Percentiles rank a stretch among this genome's conserved stretches.
Conservation (phyloP, 2,797 vertebrate genomes). For the Odontamblyopus lacepedii region DNA sequence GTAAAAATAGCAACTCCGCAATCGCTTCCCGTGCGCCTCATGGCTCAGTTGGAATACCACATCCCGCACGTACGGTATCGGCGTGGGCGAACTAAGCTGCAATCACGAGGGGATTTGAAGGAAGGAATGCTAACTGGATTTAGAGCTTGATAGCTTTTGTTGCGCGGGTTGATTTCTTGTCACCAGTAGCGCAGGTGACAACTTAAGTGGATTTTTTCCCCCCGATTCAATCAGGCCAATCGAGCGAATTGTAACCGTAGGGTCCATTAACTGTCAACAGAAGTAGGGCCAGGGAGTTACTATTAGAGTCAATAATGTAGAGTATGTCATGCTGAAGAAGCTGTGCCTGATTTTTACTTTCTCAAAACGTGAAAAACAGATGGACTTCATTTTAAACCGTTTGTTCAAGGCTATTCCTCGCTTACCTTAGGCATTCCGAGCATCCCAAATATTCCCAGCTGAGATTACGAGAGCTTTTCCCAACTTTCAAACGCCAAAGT, state of each 20-base stretch:
- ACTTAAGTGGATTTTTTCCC: too few species aligned
- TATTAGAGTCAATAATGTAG: not conserved
- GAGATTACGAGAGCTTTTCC: too few species aligned
- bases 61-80: not conserved
- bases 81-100: not conserved
- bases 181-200: not conserved
- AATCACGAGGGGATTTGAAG: not conserved
- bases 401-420: too few species aligned
- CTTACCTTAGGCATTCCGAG: too few species aligned
- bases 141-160: not conserved
- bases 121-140: not conserved
- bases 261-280: not conserved
- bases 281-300: not conserved
- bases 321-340: not conserved
- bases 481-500: too few species aligned
- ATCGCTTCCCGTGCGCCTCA: not conserved
- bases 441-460: too few species aligned
- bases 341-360: too few species aligned
- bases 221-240: not conserved
- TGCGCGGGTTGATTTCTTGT: not conserved
- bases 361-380: too few species aligned
- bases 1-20: slow-evolving; percentile 1
- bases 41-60: not conserved
- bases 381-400: too few species aligned
- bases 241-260: too few species aligned